Evolutionary conservation across 92 coral and sea anemone species (phyloP), one percentile per base, ranked within the genome.

Genomic region (Epizoanthus fatuus): DNA sequence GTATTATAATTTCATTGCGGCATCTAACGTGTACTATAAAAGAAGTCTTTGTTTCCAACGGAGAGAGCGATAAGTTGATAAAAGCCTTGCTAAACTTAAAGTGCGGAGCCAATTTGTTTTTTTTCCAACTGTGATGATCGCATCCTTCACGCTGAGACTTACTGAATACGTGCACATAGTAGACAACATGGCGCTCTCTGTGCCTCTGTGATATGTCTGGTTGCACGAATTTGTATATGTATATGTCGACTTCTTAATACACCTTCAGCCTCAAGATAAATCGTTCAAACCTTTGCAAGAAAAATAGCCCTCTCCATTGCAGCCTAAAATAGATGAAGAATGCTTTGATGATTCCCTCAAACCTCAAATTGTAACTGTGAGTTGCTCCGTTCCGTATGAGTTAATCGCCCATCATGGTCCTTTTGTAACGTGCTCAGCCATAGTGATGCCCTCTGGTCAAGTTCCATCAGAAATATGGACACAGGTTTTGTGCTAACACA

Each of bases 71-170:
- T 70, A n/a, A 70, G 75, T 47, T 12, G 75, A 70, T 70, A 70
- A 70, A 70, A 19, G 57, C 75, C 7, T 45, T 70, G 39, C 75
- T 70, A 42, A 70, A 70, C 7, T 44, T 70, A 42, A 70, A 70
- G n/a, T 44, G 56, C 9, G 39, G n/a, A 20, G 49, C n/a, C 58
- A 9, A 42, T 45, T 70, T 45, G 37, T 0, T 25, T 44, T 22
- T 70, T 66, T 69, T 40, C 74, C 40, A 40, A 70, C 75, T 70
- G 75, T 70, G 75, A 52, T 40, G 10, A 70, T 42, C 35, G 56
- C 57, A 42, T 70, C 56, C 32, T 47, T 70, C 75, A 70, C 49
- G 75, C 75, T 70, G 75, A 70, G 57, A 70, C 44, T 7, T 39
- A 38, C 4, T 67, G 49, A 67, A 67, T 35, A 44, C 9, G 9